These are phyloP conservation scores for Huso huso DNA, from an alignment of 2,797 vertebrate species.

Conservation along the genomic window DNA sequence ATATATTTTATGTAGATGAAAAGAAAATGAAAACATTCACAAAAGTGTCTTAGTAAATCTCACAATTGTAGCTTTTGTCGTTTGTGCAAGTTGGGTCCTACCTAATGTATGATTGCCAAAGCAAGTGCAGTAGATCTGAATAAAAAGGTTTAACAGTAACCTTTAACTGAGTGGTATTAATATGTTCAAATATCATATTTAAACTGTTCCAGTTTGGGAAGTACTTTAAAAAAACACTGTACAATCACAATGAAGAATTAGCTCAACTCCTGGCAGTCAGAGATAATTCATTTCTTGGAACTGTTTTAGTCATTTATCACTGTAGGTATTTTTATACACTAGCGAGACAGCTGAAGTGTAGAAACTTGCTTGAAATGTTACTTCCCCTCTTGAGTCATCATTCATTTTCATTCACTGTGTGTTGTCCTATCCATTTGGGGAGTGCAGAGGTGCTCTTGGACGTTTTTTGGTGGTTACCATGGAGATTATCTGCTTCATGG, in stretches of 20 bases:
- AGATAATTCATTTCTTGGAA: conserved; percentile 27
- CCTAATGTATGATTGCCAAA: no score
- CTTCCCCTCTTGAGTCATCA: conserved; percentile 42
- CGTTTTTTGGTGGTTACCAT: conserved; percentile 75
- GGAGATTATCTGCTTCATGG: conserved; percentile 78
- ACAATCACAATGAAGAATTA: conserved; percentile 36
- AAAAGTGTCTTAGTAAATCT: no score
- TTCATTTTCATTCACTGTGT: conserved; percentile 49
- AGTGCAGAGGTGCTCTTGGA: conserved; percentile 56
- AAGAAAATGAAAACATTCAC: no score
- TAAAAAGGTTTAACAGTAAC: conserved; percentile 7
- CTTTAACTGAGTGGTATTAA: conserved; percentile 29
- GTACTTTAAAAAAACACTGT: conserved; percentile 32
- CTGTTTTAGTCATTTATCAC: conserved; percentile 41
- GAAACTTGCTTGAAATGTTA: conserved; percentile 44
- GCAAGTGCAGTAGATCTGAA: conserved; percentile 6
- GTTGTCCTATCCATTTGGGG: conserved; percentile 40
- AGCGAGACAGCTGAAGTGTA: conserved; percentile 30
- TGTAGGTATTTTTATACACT: conserved; percentile 45
- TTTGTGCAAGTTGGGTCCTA: no score
- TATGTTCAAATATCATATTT: conserved; percentile 33
- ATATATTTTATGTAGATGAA: no score
- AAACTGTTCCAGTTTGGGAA: conserved; percentile 28
- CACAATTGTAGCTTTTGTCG: no score
- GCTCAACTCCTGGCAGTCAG: conserved; percentile 10